Evolutionary conservation across 2,113 vertebrate genomes (phyloP), one percentile per base, ranked within the genome.

Genomic region (Notothenia rossii): DNA sequence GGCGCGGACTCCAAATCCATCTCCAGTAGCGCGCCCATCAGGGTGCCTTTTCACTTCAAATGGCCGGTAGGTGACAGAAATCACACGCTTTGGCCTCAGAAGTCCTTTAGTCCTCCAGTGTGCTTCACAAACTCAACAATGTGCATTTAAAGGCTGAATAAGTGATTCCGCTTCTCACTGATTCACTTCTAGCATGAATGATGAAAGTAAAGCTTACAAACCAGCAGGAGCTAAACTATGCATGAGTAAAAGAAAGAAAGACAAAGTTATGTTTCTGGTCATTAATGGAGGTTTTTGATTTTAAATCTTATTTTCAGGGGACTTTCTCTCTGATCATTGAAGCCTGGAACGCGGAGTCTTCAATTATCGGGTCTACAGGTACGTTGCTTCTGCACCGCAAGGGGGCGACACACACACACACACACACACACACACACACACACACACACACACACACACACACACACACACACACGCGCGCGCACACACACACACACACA

Each of bases 281-380:
- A 15, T 6, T 60, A 15, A 69, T 9, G 3, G 43, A 25, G 29
- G 20, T 6, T n/a, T 14, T 64, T 8, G 25, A 7, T 36, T 40
- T 7, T 40, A 7, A 7, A 0, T 5, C 9, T 9, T 15, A 0
- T 75, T 68, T 12, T 18, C 82, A 98, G 97, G 96, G 95, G 4
- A 94, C 89, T 1, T 97, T 98, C 82, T 97, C 95, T 14, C 93
- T 98, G 65, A 96, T 96, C 60, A 92, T 97, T 0, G 97, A 98
- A 67, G 95, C 95, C 7, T 97, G 97, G 97, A 94, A 86, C 49
- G 93, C 96, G 0, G 94, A 96, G 13, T 88, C 95, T 4, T 82
- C 88, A 0, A 93, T 93, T 1, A 91, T 93, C 0, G 92, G 82
- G 50, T 92, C 93, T 20, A 94, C 94, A 94, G 96, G 97, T 98